Base-by-base conservation (phyloP, 1,140 invertebrate genomes). In the Hylaeus anthracinus region DNA sequence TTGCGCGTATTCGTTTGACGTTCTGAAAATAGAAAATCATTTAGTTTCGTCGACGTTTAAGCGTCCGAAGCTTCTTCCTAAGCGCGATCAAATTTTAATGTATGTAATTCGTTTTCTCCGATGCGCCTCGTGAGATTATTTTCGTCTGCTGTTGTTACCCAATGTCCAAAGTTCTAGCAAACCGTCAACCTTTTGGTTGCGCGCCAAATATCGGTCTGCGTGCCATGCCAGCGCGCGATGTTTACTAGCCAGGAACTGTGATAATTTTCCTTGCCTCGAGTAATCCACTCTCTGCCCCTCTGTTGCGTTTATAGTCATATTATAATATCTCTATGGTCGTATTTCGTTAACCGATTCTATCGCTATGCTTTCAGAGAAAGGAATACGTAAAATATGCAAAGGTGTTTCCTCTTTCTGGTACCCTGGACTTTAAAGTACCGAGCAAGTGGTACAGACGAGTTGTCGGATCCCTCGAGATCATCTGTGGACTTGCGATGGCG, bases 371-470 rank as follows among this genome's bases (percentile, higher is more conserved):
- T 78, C 95, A 99, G 98, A 95, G 98, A 92, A 98, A 98, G 94
- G 98, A 98, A 92, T 99, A 98, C 92, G 98, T 99, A 1, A 97
- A 98, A 93, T 99, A 98, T 94, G 97, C 98, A 9, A 99, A 99
- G 95, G 98, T 99, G 15, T 99, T 99, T 92, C 98, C 98, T 56
- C 93, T 99, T 6, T 95, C 97, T 3, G 96, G 96, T 83, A 94
- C 95, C 41, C 93, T 98, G 79, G 96, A 97, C 88, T 96, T 98
- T 86, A 98, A 98, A 94, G 94, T 98, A 77, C 97, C 97, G 81
- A 97, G 98, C 80, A 98, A 99, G 95, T 97, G 97, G 96, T 99
- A 99, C 91, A 94, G 98, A 87, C 95, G 98, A 89, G 95, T 96
- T 3, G 96, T 99, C 74, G 98, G 98, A 53, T 95, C 95, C 5